phyloP scores from a whole-genome alignment of 2,888 invertebrate species.

The Monopis laevigella region DNA sequence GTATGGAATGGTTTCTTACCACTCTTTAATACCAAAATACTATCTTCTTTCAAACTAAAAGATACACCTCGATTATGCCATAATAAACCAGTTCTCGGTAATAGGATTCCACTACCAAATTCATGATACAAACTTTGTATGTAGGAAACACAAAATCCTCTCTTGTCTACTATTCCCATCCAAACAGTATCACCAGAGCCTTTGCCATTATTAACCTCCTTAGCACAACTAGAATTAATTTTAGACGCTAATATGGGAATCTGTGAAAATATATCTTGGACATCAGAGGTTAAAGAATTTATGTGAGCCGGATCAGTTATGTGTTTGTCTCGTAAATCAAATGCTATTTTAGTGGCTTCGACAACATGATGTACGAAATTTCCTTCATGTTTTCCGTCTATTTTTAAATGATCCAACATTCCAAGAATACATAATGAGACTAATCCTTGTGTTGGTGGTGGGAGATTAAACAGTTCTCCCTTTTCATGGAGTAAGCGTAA shows the following conservation, averaged over 20 bases:
- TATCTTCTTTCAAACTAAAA: slow-evolving; percentile 34
- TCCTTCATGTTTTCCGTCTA: slow-evolving; percentile 42
- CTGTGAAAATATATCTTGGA: slow-evolving; percentile 31
- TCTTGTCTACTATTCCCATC: slow-evolving; percentile 53
- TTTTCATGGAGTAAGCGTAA: slow-evolving; percentile 36
- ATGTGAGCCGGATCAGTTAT: slow-evolving; percentile 47
- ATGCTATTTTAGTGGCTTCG: slow-evolving; percentile 46
- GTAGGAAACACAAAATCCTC: slow-evolving; percentile 53
- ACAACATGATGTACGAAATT: slow-evolving; percentile 44
- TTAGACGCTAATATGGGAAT: slow-evolving; percentile 36
- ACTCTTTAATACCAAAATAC: slow-evolving; percentile 36
- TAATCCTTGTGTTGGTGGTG: slow-evolving; percentile 56
- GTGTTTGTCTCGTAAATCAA: slow-evolving; percentile 34
- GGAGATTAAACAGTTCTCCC: slow-evolving; percentile 44
- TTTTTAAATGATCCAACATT: slow-evolving; percentile 40
- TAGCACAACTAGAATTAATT: slow-evolving; percentile 30
- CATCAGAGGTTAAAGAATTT: slow-evolving; percentile 37
- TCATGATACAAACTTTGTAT: slow-evolving; percentile 47
- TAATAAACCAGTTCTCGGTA: slow-evolving; percentile 48
- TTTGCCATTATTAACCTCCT: slow-evolving; percentile 27
- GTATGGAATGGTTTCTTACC: slow-evolving; percentile 55
- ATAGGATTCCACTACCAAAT: slow-evolving; percentile 45
- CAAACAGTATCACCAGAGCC: slow-evolving; percentile 51
- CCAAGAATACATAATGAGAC: slow-evolving; percentile 45
- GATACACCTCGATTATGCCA: slow-evolving; percentile 51